Conservation (phyloP, 1,140 invertebrate genomes). For the Lineus longissimus region DNA sequence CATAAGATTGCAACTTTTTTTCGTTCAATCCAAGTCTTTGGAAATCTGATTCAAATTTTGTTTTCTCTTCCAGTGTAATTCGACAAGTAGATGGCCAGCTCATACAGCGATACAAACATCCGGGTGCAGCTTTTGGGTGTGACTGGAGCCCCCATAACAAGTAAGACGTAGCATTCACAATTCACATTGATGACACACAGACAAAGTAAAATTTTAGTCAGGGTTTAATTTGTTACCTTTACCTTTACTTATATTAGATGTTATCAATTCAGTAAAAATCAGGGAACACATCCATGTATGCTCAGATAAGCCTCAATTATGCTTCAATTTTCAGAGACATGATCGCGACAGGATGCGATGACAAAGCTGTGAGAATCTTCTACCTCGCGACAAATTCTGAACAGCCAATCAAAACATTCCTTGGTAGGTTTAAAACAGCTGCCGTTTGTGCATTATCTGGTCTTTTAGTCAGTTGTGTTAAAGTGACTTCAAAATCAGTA, state of each 20-base stretch:
- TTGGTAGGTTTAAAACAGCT: conserved; percentile 26
- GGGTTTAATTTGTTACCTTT: too few species aligned
- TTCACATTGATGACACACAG: background rate
- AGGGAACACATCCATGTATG: too few species aligned
- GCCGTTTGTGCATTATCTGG: background rate
- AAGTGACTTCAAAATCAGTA: too few species aligned
- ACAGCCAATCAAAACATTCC: conserved; percentile 45
- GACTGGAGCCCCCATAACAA: conserved; percentile 56
- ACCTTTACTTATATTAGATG: too few species aligned
- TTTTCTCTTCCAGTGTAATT: conserved; percentile 41
- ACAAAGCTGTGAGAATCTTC: conserved; percentile 52
- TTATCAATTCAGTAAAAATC: too few species aligned
- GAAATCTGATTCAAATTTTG: background rate
- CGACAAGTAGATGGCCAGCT: conserved; percentile 52
- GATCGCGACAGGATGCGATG: conserved; percentile 57
- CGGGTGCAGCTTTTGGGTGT: conserved; percentile 54
- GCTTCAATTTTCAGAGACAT: conserved; percentile 53
- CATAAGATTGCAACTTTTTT: too few species aligned
- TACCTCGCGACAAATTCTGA: conserved; percentile 42
- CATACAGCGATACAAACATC: conserved; percentile 53
- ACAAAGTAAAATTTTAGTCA: too few species aligned
- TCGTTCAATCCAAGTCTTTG: background rate
- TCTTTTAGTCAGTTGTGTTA: too few species aligned
- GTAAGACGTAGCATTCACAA: too few species aligned
- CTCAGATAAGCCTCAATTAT: too few species aligned